Evolutionary conservation across 2,113 vertebrate genomes (phyloP), one percentile per base, ranked within the genome.

Genomic region (Penelope pileata): DNA sequence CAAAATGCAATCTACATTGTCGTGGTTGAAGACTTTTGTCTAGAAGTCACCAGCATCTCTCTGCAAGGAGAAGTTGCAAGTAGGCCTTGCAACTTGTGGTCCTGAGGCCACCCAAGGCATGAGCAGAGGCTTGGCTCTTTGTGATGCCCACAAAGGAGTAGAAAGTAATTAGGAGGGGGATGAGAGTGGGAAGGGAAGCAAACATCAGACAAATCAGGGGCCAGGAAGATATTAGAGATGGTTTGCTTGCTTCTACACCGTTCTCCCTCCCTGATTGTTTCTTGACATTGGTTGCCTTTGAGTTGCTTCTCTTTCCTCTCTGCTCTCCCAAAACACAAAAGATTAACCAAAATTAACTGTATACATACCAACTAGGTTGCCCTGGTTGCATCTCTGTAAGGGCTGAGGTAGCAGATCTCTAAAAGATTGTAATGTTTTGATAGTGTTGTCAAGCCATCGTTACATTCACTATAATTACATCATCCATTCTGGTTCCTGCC

Each of bases 61-160:
- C 43, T 83, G 54, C 21, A 54, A 60, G 43, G 13, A 82, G 36
- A 77, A 80, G 68, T 63, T 27, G 16, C 23, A 64, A 30, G 22
- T 24, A 23, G 12, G 23, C 16, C 48, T 76, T 83, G 76, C 21
- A 62, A 63, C 8, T 45, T 7, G 11, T 19, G 16, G 42, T 42
- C 21, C 1, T 4, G 64, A 80, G 32, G 27, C 9, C 1, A 6
- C 0, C 0, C 0, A 3, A 70, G 29, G 29, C 42, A 48, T 29
- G 24, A 67, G 18, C 17, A 24, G 23, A 81, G 51, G 34, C 14
- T 45, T 11, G 13, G 43, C n/a, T 74, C 82, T 50, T 93, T 32
- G n/a, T 67, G 29, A 22, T 47, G 34, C 7, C 30, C 47, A 24
- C 0, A 0, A 10, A 11, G 12, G 26, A 83, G 26, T 7, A 83